These are phyloP conservation scores for Spialia ferax DNA, from an alignment of 2,888 invertebrate species.

Conservation along the genomic window DNA sequence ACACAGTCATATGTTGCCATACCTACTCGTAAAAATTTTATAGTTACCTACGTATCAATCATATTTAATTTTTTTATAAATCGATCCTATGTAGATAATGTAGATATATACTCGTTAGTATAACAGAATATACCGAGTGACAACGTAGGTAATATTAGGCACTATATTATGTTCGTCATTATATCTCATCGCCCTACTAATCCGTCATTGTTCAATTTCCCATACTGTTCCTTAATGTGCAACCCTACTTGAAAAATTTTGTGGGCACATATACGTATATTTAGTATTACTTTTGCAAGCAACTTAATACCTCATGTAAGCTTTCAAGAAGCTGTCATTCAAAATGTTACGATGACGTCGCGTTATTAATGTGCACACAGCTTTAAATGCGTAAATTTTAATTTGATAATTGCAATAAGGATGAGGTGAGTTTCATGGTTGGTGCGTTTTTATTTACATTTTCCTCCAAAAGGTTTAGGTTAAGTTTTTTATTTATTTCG, in stretches of 20 bases:
- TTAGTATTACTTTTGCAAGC: conserved; percentile 10
- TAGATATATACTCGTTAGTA: too few species aligned
- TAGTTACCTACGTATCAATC: too few species aligned
- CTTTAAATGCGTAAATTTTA: conserved; percentile 12
- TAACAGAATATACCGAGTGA: too few species aligned
- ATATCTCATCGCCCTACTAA: too few species aligned
- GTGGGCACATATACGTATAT: neutral
- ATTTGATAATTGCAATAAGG: conserved; percentile 15
- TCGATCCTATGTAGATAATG: too few species aligned
- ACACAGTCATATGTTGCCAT: too few species aligned
- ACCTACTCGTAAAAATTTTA: too few species aligned
- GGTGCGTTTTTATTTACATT: conserved; percentile 6
- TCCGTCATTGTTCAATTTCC: neutral
- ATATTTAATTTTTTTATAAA: too few species aligned
- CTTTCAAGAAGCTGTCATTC: conserved; percentile 31
- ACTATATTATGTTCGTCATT: too few species aligned
- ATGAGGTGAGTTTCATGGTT: conserved; percentile 22
- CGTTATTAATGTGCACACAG: conserved; percentile 23
- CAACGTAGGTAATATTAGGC: too few species aligned
- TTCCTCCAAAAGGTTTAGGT: neutral
- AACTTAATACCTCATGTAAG: conserved; percentile 33
- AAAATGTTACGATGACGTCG: conserved; percentile 31
- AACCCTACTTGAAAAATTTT: neutral
- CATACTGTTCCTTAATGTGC: neutral
- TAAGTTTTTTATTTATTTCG: neutral